Conservation (phyloP, 2,797 vertebrate genomes). For the Synanceia verrucosa region DNA sequence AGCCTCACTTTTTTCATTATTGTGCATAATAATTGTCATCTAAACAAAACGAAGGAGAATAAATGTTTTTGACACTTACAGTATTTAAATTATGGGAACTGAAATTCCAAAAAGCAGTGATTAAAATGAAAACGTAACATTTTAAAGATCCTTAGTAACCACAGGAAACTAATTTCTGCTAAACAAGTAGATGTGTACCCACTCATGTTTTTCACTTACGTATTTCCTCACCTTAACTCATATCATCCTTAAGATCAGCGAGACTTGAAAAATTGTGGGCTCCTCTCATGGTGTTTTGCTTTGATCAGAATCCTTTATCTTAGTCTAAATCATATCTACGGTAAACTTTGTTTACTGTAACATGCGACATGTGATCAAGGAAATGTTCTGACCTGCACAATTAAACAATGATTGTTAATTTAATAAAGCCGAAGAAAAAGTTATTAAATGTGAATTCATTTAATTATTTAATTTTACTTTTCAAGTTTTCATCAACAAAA, state of each 20-base stretch:
- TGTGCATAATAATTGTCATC: too few relatives aligned
- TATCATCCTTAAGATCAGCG: slow-evolving; percentile 66
- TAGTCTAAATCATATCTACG: not conserved
- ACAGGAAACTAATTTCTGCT: slow-evolving; percentile 52
- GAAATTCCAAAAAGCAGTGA: not conserved
- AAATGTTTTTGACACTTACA: too few relatives aligned
- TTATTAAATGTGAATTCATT: not conserved
- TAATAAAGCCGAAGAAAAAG: too few relatives aligned
- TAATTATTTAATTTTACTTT: not conserved
- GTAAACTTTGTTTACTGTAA: not conserved
- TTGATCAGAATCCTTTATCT: slow-evolving; percentile 11
- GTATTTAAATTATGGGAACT: too few relatives aligned
- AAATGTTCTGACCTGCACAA: not conserved
- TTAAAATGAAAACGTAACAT: not conserved
- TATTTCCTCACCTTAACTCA: slow-evolving; percentile 68
- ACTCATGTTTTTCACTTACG: slow-evolving; percentile 34
- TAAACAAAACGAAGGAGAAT: too few relatives aligned
- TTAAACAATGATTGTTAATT: not conserved
- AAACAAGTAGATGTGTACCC: slow-evolving; percentile 12
- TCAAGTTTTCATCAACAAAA: too few relatives aligned
- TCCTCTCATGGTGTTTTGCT: slow-evolving; percentile 7
- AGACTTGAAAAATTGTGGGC: slow-evolving; percentile 20
- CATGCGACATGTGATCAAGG: too few relatives aligned
- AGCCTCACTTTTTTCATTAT: rapidly evolving
- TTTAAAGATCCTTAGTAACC: not conserved